Percentiles rank a stretch among this genome's conserved stretches.
phyloP scores from a whole-genome alignment of 23 tunicate species.

The Trididemnum nubilum region DNA sequence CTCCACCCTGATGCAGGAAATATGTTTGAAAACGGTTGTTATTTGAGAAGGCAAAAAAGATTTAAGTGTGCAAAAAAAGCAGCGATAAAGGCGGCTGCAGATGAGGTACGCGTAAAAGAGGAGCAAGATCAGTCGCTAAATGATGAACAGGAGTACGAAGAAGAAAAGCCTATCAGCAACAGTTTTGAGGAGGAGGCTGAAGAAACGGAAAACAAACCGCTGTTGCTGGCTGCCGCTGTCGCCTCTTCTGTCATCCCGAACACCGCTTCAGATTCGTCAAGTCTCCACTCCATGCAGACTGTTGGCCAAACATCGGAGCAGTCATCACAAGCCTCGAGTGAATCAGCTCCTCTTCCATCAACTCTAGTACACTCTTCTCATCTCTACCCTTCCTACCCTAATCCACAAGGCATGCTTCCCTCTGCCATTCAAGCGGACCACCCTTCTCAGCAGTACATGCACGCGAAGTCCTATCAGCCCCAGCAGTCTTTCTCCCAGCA shows the following conservation, averaged over 20 bases:
- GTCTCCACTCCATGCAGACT: conserved; percentile 26
- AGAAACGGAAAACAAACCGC: conserved; percentile 55
- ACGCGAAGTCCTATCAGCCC: conserved; percentile 48
- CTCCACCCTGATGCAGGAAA: conserved; percentile 99
- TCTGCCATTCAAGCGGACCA: conserved; percentile 19
- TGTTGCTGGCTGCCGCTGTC: conserved; percentile 35
- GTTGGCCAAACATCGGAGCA: conserved; percentile 5
- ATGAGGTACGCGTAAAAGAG: conserved; percentile 51
- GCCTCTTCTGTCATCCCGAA: conserved; percentile 37
- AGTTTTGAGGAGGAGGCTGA: conserved; percentile 26
- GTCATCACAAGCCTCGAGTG: conserved; percentile 27
- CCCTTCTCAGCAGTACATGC: conserved; percentile 46
- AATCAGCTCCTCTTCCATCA: conserved; percentile 15
- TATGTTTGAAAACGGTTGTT: conserved; percentile 99
- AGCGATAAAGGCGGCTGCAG: conserved; percentile 58
- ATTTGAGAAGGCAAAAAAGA: conserved; percentile 90
- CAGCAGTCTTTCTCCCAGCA: conserved; percentile 78
- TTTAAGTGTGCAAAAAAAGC: conserved; percentile 90
- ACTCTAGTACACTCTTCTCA: conserved; percentile 22
- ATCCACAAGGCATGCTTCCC: conserved; percentile 33
- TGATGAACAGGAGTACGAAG: conserved; percentile 26
- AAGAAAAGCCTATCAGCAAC: not conserved
- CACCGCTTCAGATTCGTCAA: conserved; percentile 5
- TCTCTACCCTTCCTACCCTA: conserved; percentile 43
- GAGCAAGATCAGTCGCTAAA: conserved; percentile 28